A percentile compares a stretch with the other conserved stretches of the same genome.
Conservation (phyloP, 2,797 vertebrate genomes). For the Periophthalmus magnuspinnatus region DNA sequence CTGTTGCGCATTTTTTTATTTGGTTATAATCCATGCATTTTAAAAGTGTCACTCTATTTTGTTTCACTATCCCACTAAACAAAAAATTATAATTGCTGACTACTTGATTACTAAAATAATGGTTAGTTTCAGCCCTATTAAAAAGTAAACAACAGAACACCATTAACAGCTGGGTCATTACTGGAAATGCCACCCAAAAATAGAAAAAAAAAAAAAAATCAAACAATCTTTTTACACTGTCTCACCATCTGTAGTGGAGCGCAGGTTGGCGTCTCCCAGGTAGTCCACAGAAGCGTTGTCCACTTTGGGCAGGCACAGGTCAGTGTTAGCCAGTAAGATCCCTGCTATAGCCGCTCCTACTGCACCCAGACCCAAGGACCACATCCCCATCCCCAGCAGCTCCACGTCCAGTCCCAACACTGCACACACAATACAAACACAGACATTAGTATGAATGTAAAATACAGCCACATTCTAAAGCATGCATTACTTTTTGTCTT, state of each 20-base stretch:
- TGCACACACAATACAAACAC: slow-evolving; percentile 32
- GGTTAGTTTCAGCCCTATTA: too few relatives aligned
- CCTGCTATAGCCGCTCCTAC: slow-evolving; percentile 88
- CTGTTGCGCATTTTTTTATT: too few relatives aligned
- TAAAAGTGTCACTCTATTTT: too few relatives aligned
- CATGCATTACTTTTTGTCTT: neutral
- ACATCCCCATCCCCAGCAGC: slow-evolving; percentile 82
- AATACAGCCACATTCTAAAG: neutral
- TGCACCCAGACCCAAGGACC: slow-evolving; percentile 90
- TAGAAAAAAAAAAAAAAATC: too few relatives aligned
- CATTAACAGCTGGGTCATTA: too few relatives aligned
- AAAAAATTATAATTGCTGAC: too few relatives aligned
- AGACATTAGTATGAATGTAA: neutral
- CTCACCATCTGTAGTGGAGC: slow-evolving; percentile 80
- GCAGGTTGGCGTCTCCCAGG: slow-evolving; percentile 84
- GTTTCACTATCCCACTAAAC: too few relatives aligned
- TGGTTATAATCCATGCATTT: too few relatives aligned
- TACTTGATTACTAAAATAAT: too few relatives aligned
- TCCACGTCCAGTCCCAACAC: slow-evolving; percentile 72
- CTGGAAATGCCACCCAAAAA: too few relatives aligned
- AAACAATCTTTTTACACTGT: neutral
- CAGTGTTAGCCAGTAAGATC: slow-evolving; percentile 90
- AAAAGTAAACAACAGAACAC: too few relatives aligned
- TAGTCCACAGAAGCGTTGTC: slow-evolving; percentile 79
- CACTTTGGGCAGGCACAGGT: slow-evolving; percentile 85